Evolutionary conservation across 53 echinoderm and acorn worm species (phyloP), one percentile per base, ranked within the genome.

Genomic region (Stichopus horrens): DNA sequence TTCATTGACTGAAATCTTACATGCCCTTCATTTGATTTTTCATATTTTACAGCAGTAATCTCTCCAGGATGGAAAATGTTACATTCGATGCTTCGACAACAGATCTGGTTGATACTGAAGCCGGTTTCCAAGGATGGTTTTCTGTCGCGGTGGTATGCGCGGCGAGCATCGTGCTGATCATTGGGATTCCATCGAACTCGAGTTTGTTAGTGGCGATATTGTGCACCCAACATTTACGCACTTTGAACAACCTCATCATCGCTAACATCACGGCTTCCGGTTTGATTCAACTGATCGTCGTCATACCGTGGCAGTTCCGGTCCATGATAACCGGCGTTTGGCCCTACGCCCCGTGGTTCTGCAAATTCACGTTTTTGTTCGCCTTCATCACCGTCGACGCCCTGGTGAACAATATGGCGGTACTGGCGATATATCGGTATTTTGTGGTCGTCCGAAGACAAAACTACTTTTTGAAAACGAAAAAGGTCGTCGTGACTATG

Each of bases 391-490:
- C 85, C 9, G 67, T 85, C 10, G 85, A 85, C 52, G 85, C 65
- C 5, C 63, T 85, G 5, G 85, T 85, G 18, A 85, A 85, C 85
- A 85, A 85, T 23, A 85, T 85, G 85, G 67, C 68, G 23, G 60
- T 85, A 11, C 52, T 85, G 11, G 85, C 85, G 0, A 85, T 85
- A 51, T 85, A 85, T 57, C 85, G 85, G 4, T 85, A 85, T 65
- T 85, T 85, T 16, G 85, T 85, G 3, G 85, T 85, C 51, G 85
- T 85, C 21, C 60, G 85, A 13, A 51, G 85, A 85, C 23, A 37
- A 7, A 85, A 85, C 65, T 85, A 85, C 63, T 85, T 85, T 9
- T 67, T 85, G 9, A 63, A 59, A 63, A 65, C 52, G 65, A 85
- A 85, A 52, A 23, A 23, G 52, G 66, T 85, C 37, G 85, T 85